Percentiles rank a stretch among this genome's conserved stretches.
These are phyloP conservation scores for Temnothorax curvispinosus DNA, from an alignment of 1,140 invertebrate species.

Conservation along the genomic window DNA sequence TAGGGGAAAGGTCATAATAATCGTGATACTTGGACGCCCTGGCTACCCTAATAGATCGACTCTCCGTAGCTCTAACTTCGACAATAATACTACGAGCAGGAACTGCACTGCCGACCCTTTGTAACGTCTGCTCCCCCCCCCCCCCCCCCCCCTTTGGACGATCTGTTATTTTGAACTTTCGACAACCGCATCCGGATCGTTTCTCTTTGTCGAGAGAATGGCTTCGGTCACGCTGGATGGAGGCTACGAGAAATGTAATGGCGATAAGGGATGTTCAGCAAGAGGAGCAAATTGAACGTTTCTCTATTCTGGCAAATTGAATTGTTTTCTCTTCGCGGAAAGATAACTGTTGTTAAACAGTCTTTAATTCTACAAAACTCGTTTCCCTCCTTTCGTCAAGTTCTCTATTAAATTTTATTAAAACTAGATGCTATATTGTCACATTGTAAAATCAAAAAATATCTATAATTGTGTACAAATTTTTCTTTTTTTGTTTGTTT, in stretches of 20 bases:
- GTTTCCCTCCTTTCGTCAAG: not conserved
- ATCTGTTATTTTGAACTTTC: constrained; percentile 73
- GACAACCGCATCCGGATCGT: constrained; percentile 66
- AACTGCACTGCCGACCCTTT: constrained; percentile 38
- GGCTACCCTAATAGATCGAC: constrained; percentile 57
- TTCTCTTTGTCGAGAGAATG: constrained; percentile 52
- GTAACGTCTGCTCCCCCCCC: constrained; percentile 31
- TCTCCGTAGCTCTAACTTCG: constrained; percentile 64
- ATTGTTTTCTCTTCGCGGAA: constrained; percentile 34
- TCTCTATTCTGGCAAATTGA: constrained; percentile 42
- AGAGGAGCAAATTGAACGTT: constrained; percentile 10
- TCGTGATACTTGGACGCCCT: constrained; percentile 74
- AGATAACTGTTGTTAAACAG: not conserved
- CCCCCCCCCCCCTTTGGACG: constrained; percentile 15
- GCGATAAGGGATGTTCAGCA: constrained; percentile 17
- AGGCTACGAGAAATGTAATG: constrained; percentile 31
- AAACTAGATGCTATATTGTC: not conserved
- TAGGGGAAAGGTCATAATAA: constrained; percentile 78
- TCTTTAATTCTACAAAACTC: not conserved
- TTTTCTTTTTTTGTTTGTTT: not conserved
- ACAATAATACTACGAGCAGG: constrained; percentile 68
- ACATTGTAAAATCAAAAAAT: not conserved
- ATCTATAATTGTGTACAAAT: not conserved
- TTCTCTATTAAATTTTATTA: not conserved
- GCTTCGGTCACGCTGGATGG: constrained; percentile 22